Percentiles rank a stretch among this genome's conserved stretches.
phyloP scores from a whole-genome alignment of 1,140 invertebrate genomes.

The Caenorhabditis elegans region WBcel235 BX284602.5:10257501-10258000 shows the following conservation, averaged over 20 bases:
- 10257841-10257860: not conserved
- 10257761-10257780: not conserved
- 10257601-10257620: not conserved
- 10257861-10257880: not conserved
- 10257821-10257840: not conserved
- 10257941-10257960: not conserved
- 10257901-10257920: not conserved
- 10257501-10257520: not conserved
- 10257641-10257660: not conserved
- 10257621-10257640: constrained; percentile 5
- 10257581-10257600: not conserved
- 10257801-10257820: not conserved
- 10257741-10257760: not conserved
- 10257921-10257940: not conserved
- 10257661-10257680: not conserved
- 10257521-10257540: not conserved
- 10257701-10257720: not conserved
- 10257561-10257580: not conserved
- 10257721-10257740: not conserved
- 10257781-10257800: not conserved
- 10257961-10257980: not conserved
- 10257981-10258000: not conserved
- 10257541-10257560: not conserved
- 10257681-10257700: not conserved
- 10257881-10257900: not conserved